Evolutionary conservation across 2,113 vertebrate genomes (phyloP).

Genomic region (Macrotis lagotis): DNA sequence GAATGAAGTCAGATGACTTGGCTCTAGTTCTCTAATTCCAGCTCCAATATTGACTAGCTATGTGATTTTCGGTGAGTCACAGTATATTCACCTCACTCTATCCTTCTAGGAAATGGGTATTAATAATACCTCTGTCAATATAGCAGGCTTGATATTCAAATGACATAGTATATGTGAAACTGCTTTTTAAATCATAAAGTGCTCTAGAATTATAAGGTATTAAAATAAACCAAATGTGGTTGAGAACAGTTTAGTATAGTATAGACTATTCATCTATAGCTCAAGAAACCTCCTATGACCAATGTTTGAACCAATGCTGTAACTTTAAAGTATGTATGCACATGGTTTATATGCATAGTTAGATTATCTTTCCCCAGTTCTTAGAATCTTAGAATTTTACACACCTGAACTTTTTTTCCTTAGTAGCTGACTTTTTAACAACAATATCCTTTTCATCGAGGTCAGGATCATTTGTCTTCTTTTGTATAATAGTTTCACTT

Average conservation of each 20-base stretch:
- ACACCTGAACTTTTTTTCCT: conserved; percentile 59
- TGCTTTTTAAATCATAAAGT: no score
- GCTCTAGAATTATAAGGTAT: background rate
- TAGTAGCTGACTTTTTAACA: background rate
- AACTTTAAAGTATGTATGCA: background rate
- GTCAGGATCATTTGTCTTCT: background rate
- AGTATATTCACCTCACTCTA: no score
- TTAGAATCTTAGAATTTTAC: background rate
- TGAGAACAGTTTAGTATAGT: no score
- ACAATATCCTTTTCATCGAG: conserved; percentile 14
- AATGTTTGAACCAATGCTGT: background rate
- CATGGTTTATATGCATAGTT: background rate
- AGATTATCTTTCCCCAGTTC: rapidly evolving
- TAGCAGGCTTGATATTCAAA: no score
- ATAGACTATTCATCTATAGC: background rate
- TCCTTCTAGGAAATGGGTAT: no score
- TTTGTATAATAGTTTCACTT: background rate
- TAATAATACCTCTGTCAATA: no score
- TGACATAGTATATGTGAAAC: no score
- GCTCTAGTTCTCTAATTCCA: no score
- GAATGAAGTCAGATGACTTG: no score
- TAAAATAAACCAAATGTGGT: background rate
- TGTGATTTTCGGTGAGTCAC: no score
- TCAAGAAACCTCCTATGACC: background rate
- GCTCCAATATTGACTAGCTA: no score